Conservation (phyloP, 2,888 invertebrate species). For the Lithodes maja region DNA sequence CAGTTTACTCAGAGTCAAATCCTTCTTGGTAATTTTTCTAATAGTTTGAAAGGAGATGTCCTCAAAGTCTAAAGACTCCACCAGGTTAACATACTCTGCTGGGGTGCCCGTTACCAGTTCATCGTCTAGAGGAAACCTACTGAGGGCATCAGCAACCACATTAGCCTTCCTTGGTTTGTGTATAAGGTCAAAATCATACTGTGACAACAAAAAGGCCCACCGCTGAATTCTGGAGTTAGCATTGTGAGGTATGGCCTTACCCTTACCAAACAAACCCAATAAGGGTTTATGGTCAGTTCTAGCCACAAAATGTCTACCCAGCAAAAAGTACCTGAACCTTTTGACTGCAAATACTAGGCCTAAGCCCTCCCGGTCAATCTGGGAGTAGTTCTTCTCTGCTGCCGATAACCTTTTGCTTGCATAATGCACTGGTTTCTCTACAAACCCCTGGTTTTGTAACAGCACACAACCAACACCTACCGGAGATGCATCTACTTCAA, state of each 20-base stretch:
- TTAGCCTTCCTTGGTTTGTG: neutral
- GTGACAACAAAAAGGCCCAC: neutral
- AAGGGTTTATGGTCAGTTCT: neutral
- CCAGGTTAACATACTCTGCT: too few species aligned
- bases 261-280: constrained; percentile 17
- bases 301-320: too few species aligned
- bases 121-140: neutral
- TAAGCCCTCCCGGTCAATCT: neutral
- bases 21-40: too few species aligned
- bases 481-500: too few species aligned
- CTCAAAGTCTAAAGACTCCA: too few species aligned
- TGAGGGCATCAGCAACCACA: constrained; percentile 4
- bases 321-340: too few species aligned
- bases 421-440: neutral
- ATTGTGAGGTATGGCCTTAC: constrained; percentile 2
- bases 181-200: neutral
- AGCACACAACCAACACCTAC: too few species aligned
- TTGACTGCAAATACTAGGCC: constrained; percentile 9
- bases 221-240: constrained; percentile 13
- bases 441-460: too few species aligned
- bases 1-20: too few species aligned
- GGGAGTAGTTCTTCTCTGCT: neutral
- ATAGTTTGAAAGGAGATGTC: too few species aligned
- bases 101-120: too few species aligned
- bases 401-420: neutral